Base-by-base conservation (phyloP, 2,797 vertebrate species). In the Diceros bicornis region DNA sequence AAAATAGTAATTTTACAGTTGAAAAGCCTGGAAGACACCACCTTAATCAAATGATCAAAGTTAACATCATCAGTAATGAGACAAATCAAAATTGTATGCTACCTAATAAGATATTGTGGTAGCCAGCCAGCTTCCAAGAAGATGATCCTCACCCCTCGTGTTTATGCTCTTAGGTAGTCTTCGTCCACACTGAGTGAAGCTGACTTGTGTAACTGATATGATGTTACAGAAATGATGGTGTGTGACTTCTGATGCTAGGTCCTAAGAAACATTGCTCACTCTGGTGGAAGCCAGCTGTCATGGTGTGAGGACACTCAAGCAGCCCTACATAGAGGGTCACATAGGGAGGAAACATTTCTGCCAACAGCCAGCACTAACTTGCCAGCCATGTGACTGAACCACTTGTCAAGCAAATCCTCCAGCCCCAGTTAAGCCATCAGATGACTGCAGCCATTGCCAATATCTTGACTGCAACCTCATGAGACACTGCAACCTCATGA, bases 31-130 rank as follows among this genome's bases (percentile, higher is more conserved):
- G 23, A 68, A 69, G 64, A 83, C 7, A 59, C 25, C 6, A 55
- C 13, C 14, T 83, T 89, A 84, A 52, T 92, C 41, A 93, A 95
- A 57, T 55, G 34, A 87, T 77, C 62, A 74, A 20, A 72, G 37
- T 93, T 16, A n/a, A 47, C 21, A 68, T 41, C 9, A 7, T 44
- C 29, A 61, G 27, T 59, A 87, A 79, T 13, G 47, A 59, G 29
- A 61, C 21, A 93, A 59, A 64, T 85, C 55, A 50, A 7, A 92
- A 18, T 69, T 23, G 10, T n/a, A 29, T 57, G 50, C 34, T 32
- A 52, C 34, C 17, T 68, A 27, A 74, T 50, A 17, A 75, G 55
- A 74, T 71, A 9, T 29, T 81, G 4, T 78, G 84, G 12, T 52
- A 41, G 61, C 1, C 47, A 88, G n/a, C 59, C 47, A 88, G 29